Conservation (phyloP, 2,797 vertebrate genomes). For the Sitta carolinensis region DNA sequence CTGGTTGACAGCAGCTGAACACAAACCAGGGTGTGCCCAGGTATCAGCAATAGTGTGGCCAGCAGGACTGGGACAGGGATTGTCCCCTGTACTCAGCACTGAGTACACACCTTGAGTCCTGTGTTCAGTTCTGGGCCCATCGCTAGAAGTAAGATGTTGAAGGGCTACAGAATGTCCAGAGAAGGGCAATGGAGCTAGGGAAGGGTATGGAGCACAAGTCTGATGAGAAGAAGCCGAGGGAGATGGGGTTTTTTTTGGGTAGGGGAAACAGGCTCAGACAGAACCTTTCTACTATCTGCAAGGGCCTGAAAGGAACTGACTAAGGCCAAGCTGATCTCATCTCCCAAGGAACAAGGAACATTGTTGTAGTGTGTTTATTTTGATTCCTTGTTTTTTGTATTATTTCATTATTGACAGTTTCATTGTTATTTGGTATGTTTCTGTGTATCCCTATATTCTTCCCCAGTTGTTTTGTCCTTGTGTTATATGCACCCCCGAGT, state of each 20-base stretch:
- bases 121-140: background rate
- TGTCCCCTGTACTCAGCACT: too few relatives aligned
- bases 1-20: background rate
- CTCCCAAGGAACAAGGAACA: background rate
- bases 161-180: background rate
- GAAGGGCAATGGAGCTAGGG: background rate
- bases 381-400: too few relatives aligned
- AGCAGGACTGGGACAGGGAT: background rate
- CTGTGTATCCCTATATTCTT: too few relatives aligned
- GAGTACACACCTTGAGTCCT: rapidly evolving
- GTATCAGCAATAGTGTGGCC: too few relatives aligned
- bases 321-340: background rate
- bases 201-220: background rate
- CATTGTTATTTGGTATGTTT: too few relatives aligned
- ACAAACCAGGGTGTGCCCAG: background rate
- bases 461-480: too few relatives aligned
- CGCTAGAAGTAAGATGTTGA: background rate
- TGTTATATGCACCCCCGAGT: too few relatives aligned
- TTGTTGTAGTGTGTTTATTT: too few relatives aligned
- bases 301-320: background rate
- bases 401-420: too few relatives aligned
- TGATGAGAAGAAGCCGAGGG: background rate
- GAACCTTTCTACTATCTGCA: background rate
- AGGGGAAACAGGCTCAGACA: background rate
- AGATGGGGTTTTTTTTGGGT: background rate